A percentile compares a stretch with the other conserved stretches of the same genome.
Conservation (phyloP, 2,888 invertebrate genomes). For the Candidula unifasciata region DNA sequence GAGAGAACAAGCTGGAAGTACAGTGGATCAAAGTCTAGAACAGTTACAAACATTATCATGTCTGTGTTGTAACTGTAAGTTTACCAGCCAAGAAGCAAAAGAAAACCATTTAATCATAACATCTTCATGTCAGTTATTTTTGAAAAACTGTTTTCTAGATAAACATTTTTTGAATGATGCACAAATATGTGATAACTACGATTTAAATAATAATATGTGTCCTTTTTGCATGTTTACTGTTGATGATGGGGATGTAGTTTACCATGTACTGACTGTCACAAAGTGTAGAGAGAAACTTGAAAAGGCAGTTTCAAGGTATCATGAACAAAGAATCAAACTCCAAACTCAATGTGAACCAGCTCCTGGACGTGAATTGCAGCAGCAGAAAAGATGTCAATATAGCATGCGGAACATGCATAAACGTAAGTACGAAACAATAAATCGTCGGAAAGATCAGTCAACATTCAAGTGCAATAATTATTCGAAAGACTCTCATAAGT, state of each 20-base stretch:
- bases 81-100: background rate
- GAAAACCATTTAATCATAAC: background rate
- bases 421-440: background rate
- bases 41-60: background rate
- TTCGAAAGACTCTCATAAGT: background rate
- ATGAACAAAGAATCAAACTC: background rate
- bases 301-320: background rate
- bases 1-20: no score
- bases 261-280: background rate
- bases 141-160: background rate
- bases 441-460: background rate
- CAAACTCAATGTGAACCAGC: background rate
- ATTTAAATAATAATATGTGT: constrained; percentile 7
- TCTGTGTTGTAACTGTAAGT: background rate
- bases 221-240: constrained; percentile 5
- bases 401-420: background rate
- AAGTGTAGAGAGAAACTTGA: background rate
- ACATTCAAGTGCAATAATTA: background rate
- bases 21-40: no score
- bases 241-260: constrained; percentile 5
- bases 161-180: background rate
- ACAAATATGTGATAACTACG: background rate
- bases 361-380: background rate
- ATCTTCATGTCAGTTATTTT: background rate
- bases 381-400: no score